Base-by-base conservation (phyloP, 2,113 vertebrate genomes). In the Nestor notabilis region DNA sequence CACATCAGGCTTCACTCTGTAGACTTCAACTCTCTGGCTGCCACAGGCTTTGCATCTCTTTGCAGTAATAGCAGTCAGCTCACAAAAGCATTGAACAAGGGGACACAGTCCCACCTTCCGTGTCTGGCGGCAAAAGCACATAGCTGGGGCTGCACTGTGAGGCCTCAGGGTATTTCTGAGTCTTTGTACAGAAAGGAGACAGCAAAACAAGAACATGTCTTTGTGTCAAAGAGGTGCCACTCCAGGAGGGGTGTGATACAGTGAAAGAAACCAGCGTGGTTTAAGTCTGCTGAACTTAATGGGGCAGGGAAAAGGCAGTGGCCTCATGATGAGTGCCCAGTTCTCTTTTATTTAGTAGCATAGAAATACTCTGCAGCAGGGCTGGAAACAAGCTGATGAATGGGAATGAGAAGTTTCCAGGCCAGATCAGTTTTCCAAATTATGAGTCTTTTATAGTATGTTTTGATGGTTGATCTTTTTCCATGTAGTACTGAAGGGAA, bases 61-160 rank as follows among this genome's bases (percentile, higher is more conserved):
- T 75, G 43, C 27, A 72, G 71, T 11, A 76, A 3, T 15, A 5
- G 13, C 25, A 47, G 29, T 23, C 53, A 58, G 11, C 10, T 87
- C 50, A 21, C 15, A 33, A 19, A 28, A 65, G 29, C 35, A 7
- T 3, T 23, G 49, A 37, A 37, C 0, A 1, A 14, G 61, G 39
- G 14, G 5, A 35, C 18, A 35, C 13, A 0, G 4, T 74, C 61
- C 35, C 61, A 41, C 7, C 35, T 83, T 60, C 1, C 0, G 3
- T 14, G 31, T 33, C 17, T 0, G 0, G 35, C 56, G 46, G 5
- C 17, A 50, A 85, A 87, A 41, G 35, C 11, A 50, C 25, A 31
- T 0, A 0, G 2, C 24, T 39, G 17, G 41, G 41, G 33, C 37
- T 75, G 78, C 46, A 11, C 33, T 27, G 16, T 1, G 4, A 23